These are phyloP conservation scores for Adrianichthys oophorus DNA, from an alignment of 2,797 vertebrate species.

Conservation along the genomic window DNA sequence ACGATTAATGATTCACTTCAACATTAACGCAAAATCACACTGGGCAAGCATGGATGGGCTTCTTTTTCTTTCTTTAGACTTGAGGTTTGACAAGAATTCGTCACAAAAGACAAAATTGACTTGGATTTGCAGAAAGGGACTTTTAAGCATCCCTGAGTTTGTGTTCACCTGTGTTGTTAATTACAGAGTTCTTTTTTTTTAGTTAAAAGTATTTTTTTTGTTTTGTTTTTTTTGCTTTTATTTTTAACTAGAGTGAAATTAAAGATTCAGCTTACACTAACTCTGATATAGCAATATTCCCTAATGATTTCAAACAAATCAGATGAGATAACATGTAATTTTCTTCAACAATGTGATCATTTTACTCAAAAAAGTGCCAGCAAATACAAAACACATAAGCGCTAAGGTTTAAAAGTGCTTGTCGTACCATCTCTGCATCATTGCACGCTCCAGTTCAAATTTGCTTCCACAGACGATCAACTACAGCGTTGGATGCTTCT, in stretches of 20 bases:
- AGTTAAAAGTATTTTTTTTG: neutral
- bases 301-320: conserved; percentile 9
- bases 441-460: conserved; percentile 9
- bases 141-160: neutral
- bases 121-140: too few species aligned
- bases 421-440: conserved; percentile 8
- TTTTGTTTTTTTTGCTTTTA: too few species aligned
- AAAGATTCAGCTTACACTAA: neutral
- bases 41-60: too few species aligned
- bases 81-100: too few species aligned
- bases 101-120: too few species aligned
- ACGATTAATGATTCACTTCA: too few species aligned
- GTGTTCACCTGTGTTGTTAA: conserved; percentile 60
- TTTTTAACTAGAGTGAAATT: too few species aligned
- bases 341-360: neutral
- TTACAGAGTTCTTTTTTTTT: conserved; percentile 24
- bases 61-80: too few species aligned
- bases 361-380: neutral
- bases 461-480: conserved; percentile 19
- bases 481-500: conserved; percentile 30
- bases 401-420: conserved; percentile 9
- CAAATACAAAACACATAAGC: conserved; percentile 10
- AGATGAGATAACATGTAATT: neutral
- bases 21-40: too few species aligned
- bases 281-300: conserved; percentile 4